phyloP scores from a whole-genome alignment of 2,113 vertebrate species.

The Gymnogyps californianus region DNA sequence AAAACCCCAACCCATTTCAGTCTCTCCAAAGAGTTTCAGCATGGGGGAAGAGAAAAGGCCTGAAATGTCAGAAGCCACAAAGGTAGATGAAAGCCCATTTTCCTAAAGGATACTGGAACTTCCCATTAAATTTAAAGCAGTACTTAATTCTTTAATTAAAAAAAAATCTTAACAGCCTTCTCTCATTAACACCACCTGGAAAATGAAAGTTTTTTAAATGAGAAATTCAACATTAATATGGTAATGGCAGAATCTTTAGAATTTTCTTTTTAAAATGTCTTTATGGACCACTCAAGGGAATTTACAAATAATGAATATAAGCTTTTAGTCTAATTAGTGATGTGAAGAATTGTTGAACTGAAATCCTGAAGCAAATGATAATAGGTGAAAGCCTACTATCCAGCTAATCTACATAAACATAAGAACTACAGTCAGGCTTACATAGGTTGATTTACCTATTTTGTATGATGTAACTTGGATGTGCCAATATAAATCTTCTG shows the following conservation, averaged over 20 bases:
- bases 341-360: background rate
- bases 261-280: conserved; percentile 13
- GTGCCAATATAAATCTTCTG: background rate
- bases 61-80: background rate
- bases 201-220: background rate
- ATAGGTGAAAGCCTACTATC: background rate
- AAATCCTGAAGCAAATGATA: background rate
- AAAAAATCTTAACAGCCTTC: background rate
- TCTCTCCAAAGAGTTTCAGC: background rate
- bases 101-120: background rate
- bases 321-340: conserved; percentile 31
- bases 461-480: too few relatives aligned
- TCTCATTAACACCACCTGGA: background rate
- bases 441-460: rapidly evolving
- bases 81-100: background rate
- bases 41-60: background rate
- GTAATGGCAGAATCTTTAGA: background rate
- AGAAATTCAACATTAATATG: background rate
- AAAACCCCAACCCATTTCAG: background rate
- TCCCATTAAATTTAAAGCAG: background rate
- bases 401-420: background rate
- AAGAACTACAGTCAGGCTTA: background rate
- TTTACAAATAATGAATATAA: conserved; percentile 4
- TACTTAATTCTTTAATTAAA: background rate
- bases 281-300: background rate